Percentiles rank a stretch among this genome's conserved stretches.
phyloP scores from a whole-genome alignment of 2,797 vertebrate species.

The Protosalanx chinensis region DNA sequence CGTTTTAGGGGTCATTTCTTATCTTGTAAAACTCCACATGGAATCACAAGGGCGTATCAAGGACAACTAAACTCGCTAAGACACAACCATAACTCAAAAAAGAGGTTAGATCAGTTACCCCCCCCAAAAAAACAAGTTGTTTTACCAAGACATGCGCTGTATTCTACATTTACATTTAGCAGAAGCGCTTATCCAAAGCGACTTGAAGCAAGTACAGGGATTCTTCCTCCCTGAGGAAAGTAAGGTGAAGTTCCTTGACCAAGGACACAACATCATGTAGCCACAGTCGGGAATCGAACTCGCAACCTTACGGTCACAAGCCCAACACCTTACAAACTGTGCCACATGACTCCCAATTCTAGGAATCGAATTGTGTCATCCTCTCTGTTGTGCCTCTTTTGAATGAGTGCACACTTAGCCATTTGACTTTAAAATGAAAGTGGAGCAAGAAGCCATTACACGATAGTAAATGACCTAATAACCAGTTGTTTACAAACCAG shows the following conservation, averaged over 20 bases:
- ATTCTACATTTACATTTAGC: background rate
- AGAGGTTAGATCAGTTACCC: conserved; percentile 3
- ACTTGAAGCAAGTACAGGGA: too few relatives aligned
- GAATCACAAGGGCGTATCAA: conserved; percentile 15
- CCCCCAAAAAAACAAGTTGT: background rate
- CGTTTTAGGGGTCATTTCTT: conserved; percentile 17
- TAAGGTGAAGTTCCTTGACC: too few relatives aligned
- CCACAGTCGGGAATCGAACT: too few relatives aligned
- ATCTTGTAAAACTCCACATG: conserved; percentile 10
- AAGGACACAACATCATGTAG: too few relatives aligned
- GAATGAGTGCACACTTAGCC: background rate
- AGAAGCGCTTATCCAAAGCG: too few relatives aligned
- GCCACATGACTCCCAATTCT: too few relatives aligned
- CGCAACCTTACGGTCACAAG: too few relatives aligned
- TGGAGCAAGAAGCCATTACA: too few relatives aligned
- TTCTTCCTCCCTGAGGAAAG: too few relatives aligned
- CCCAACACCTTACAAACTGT: too few relatives aligned
- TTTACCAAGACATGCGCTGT: background rate
- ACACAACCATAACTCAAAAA: conserved; percentile 16
- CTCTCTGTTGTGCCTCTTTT: background rate
- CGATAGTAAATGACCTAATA: background rate
- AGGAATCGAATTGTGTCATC: background rate
- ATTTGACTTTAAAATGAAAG: background rate
- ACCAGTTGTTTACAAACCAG: background rate
- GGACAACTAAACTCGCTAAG: conserved; percentile 1